Evolutionary conservation across 2,888 invertebrate species (phyloP).

Genomic region (Drosophila nigricruria): DNA sequence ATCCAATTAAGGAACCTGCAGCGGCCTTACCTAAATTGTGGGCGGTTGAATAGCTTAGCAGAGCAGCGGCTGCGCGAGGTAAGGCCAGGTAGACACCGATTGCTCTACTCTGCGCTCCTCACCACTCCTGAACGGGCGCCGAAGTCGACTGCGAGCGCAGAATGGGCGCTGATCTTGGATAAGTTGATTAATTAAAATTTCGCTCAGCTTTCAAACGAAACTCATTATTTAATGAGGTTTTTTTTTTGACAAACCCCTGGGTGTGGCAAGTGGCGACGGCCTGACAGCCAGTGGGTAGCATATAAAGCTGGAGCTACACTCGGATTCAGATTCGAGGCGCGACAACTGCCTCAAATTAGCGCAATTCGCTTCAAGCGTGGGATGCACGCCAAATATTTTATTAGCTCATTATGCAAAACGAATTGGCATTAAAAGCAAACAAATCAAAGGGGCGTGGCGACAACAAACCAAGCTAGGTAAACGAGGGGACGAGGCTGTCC

Average conservation of each 20-base stretch:
- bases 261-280: slow-evolving; percentile 63
- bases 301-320: neutral
- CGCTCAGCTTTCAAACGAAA: slow-evolving; percentile 72
- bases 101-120: slow-evolving; percentile 16
- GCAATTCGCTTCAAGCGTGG: slow-evolving; percentile 69
- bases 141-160: slow-evolving; percentile 1
- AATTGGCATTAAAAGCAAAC: slow-evolving; percentile 54
- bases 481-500: neutral
- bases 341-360: slow-evolving; percentile 82
- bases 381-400: slow-evolving; percentile 82
- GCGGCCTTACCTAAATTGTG: slow-evolving; percentile 65
- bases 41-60: slow-evolving; percentile 72
- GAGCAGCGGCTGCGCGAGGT: neutral
- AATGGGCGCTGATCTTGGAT: slow-evolving; percentile 59
- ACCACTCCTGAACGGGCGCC: slow-evolving; percentile 3
- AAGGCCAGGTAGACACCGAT: slow-evolving; percentile 8
- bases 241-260: slow-evolving; percentile 70
- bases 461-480: neutral
- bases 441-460: slow-evolving; percentile 12
- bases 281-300: slow-evolving; percentile 29
- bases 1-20: slow-evolving; percentile 73
- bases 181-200: slow-evolving; percentile 80
- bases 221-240: slow-evolving; percentile 80
- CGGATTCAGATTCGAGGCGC: slow-evolving; percentile 68
- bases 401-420: slow-evolving; percentile 81